These are phyloP conservation scores for Cosmorhoe ocellata DNA, from an alignment of 2,888 invertebrate species.

Conservation along the genomic window DNA sequence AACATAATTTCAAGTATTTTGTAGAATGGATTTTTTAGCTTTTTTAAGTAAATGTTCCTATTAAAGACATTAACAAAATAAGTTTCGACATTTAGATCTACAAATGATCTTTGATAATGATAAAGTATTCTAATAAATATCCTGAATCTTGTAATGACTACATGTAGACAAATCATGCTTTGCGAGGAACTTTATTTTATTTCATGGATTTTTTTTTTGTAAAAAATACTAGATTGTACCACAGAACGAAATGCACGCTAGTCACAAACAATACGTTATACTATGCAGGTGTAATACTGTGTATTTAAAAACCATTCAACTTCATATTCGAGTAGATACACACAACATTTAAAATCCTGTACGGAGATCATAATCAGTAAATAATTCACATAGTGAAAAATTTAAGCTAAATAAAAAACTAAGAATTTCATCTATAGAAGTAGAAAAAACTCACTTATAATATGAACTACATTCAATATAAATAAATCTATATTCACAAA, in stretches of 20 bases:
- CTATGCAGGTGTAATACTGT: constrained; percentile 31
- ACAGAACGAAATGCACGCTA: constrained; percentile 3
- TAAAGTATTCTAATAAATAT: too few relatives aligned
- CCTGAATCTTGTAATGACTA: too few relatives aligned
- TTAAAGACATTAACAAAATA: too few relatives aligned
- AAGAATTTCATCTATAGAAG: constrained; percentile 31
- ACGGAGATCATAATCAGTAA: constrained; percentile 25
- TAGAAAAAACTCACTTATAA: constrained; percentile 28
- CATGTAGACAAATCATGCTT: too few relatives aligned
- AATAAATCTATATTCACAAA: constrained; percentile 19
- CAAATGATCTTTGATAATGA: too few relatives aligned
- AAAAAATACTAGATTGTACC: too few relatives aligned
- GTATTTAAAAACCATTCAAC: constrained; percentile 12
- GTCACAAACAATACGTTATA: constrained; percentile 3
- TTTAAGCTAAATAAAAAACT: constrained; percentile 13
- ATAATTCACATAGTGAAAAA: constrained; percentile 16
- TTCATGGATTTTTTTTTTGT: too few relatives aligned
- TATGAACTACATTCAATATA: constrained; percentile 24
- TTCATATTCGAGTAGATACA: constrained; percentile 33
- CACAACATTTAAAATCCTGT: constrained; percentile 6
- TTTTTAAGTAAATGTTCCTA: too few relatives aligned
- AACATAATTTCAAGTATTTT: too few relatives aligned
- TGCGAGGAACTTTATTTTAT: too few relatives aligned
- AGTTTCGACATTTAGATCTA: too few relatives aligned
- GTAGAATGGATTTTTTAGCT: too few relatives aligned